phyloP scores from a whole-genome alignment of 2,113 vertebrate species.

The Labeo rohita region DNA sequence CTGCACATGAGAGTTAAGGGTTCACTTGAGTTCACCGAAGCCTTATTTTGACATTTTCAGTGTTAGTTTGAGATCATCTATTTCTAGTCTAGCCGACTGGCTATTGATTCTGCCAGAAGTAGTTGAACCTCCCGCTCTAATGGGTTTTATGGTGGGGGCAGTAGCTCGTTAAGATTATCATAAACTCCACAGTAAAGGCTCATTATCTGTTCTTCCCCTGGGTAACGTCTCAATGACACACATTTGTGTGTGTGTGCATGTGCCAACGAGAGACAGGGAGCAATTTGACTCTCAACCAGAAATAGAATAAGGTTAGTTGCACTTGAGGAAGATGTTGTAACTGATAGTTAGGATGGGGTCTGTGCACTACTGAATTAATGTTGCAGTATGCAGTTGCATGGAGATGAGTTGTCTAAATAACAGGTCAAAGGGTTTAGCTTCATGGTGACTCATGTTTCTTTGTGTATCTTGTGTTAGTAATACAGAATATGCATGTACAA shows the following conservation, averaged over 20 bases:
- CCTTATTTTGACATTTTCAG: not conserved
- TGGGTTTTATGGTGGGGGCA: constrained; percentile 51
- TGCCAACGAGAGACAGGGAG: not conserved
- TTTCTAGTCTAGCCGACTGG: not conserved
- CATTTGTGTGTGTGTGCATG: not conserved
- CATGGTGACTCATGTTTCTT: not conserved
- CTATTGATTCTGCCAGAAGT: constrained; percentile 10
- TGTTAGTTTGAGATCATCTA: not conserved
- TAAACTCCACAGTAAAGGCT: constrained; percentile 51
- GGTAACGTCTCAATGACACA: constrained; percentile 32
- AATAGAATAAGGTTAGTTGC: constrained; percentile 39
- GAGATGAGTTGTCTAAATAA: not conserved
- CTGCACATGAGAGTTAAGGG: too few species aligned
- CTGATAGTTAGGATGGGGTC: constrained; percentile 19
- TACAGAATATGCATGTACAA: not conserved
- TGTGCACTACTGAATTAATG: not conserved
- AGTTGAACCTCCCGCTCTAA: constrained; percentile 50
- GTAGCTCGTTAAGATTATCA: constrained; percentile 55
- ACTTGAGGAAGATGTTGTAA: constrained; percentile 36
- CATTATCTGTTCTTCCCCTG: constrained; percentile 50
- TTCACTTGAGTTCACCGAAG: not conserved
- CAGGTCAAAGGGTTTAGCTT: not conserved
- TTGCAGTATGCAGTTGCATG: constrained; percentile 10
- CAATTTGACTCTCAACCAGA: constrained; percentile 16
- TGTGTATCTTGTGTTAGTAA: not conserved